Evolutionary conservation across 1,140 invertebrate species (phyloP), one percentile per base, ranked within the genome.

Genomic region (Solen grandis): DNA sequence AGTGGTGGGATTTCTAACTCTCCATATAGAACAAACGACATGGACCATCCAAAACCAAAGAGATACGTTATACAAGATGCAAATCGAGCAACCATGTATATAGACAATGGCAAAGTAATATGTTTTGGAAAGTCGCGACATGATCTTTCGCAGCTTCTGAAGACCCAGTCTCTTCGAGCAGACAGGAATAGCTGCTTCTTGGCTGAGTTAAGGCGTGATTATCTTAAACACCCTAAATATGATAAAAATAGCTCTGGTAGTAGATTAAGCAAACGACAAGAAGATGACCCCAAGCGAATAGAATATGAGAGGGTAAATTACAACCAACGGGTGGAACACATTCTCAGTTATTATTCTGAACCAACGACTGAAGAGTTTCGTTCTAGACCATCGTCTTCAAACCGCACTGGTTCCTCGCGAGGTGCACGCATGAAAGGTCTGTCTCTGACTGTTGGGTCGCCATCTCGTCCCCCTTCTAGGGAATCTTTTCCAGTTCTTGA

Each of bases 291-390:
- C n/a, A 27, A 50, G n/a, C 55, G 68, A 13, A 65, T 85, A 31
- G 80, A 78, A 29, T 46, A 77, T 36, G 82, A 86, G 52, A 70
- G 87, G 19, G 69, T 84, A 27, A 79, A 85, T 46, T 88, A 88
- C 60, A 86, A 88, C 46, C 50, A 77, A 14, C 82, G 86, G 77
- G 87, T 85, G 31, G 85, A 78, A 27, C 81, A 86, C 36, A 88
- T 88, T 38, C 76, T 88, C 0, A 84, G 85, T 55, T 88, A 88
- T 80, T 88, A 88, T 5, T 82, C 78, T 2, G 87, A 88, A 50
- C 66, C 80, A 35, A 81, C 80, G 22, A 73, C 54, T 10, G 60
- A 69, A 3, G 36, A 76, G 22, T n/a, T n/a, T n/a, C n/a, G n/a
- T n/a, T 35, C 73, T 27, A 66, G 66, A 22, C 52, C 65, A 36